Percentiles rank a stretch among this genome's conserved stretches.
These are phyloP conservation scores for Pediacus dermestoides DNA, from an alignment of 2,888 invertebrate species.

Conservation along the genomic window DNA sequence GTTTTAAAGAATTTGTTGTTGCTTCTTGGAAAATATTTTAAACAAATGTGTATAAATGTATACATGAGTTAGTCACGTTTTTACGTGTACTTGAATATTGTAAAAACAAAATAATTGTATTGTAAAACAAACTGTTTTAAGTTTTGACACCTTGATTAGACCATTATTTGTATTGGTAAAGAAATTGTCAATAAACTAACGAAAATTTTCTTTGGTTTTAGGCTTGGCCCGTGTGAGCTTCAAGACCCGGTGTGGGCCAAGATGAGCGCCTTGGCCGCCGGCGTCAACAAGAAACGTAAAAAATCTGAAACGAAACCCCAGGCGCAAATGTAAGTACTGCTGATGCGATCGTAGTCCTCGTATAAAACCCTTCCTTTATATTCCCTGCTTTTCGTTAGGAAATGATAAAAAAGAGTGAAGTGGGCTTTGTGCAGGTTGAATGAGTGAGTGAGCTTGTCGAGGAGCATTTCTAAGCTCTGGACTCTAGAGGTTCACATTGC, in stretches of 20 bases:
- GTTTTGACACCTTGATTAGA: too few relatives aligned
- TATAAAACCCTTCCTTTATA: too few relatives aligned
- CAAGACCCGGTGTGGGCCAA: constrained; percentile 82
- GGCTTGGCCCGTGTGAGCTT: constrained; percentile 89
- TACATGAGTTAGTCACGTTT: too few relatives aligned
- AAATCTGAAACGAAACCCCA: constrained; percentile 62
- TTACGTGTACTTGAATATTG: too few relatives aligned
- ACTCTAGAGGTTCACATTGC: constrained; percentile 5
- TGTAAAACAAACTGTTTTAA: constrained; percentile 1
- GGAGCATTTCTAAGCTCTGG: not conserved
- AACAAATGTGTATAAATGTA: too few relatives aligned
- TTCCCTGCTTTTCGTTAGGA: too few relatives aligned
- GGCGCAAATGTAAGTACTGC: constrained; percentile 61
- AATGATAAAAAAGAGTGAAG: too few relatives aligned
- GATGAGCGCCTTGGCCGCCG: constrained; percentile 74
- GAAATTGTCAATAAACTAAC: not conserved
- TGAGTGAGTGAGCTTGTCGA: not conserved
- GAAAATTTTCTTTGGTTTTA: constrained; percentile 58
- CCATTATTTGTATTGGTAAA: too few relatives aligned
- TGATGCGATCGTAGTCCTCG: too few relatives aligned
- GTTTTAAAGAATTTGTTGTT: too few relatives aligned
- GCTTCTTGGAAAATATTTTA: too few relatives aligned
- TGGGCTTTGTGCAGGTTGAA: constrained; percentile 2
- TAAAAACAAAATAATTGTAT: too few relatives aligned
- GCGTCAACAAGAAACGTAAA: constrained; percentile 60